Base-by-base conservation (phyloP, 2,888 invertebrate genomes). In the Heliconius aoede region DNA sequence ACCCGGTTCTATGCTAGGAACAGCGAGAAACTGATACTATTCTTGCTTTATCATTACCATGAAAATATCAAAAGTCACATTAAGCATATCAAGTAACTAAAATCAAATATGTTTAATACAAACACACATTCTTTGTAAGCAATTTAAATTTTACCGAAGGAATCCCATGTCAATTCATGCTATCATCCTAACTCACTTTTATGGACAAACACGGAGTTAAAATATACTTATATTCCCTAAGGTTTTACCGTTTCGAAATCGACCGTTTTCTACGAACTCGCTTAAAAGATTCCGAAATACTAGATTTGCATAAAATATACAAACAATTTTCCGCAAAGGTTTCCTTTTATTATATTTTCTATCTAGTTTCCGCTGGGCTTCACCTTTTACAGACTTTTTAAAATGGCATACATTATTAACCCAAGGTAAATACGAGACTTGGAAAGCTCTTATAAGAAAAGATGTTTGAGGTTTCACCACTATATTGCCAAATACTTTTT, bases 161-260 rank as follows among this genome's bases (percentile, higher is more conserved):
- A 71, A 58, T 76, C 71, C 64, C 71, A 72, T 72, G 71, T 76
- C 64, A 76, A 26, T 71, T 76, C 28, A 28, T 26, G 55, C 60
- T 75, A 71, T 75, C 71, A 72, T 76, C 71, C 61, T 69, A 74
- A 51, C 55, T 76, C 67, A 71, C 46, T 64, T 60, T 67, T 61
- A 67, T 72, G 62, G 55, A 76, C 60, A 32, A 73, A 46, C 40
- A 61, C 51, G 1, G 51, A 68, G 65, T 60, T 73, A 60, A 76
- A 76, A 73, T 76, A 73, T 62, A 68, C 67, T 24, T 26, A 40
- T 72, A 76, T 32, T 73, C 73, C 73, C 73, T 60, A 32, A 68
- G 51, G 67, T 61, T 18, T 60, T 61, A 51, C 46, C 71, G 40
- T 55, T 65, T 28, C 26, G 60, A 73, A 76, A 76, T 65, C 28